These are phyloP conservation scores for Anastrepha obliqua DNA, from an alignment of 1,140 invertebrate genomes.

Conservation along the genomic window DNA sequence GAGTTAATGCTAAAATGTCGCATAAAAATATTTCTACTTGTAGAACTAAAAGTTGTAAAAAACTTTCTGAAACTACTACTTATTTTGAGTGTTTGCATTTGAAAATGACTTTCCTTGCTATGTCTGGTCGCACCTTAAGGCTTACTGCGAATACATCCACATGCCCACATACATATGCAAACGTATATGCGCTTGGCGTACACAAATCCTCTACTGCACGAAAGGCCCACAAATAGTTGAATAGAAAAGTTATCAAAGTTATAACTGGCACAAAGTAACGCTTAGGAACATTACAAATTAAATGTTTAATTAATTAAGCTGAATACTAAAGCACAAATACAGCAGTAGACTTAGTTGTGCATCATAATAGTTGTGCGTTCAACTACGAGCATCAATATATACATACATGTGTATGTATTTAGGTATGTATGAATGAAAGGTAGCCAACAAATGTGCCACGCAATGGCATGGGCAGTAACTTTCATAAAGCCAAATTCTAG, in stretches of 20 bases:
- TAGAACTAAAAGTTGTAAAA: too few relatives aligned
- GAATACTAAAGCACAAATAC: not conserved
- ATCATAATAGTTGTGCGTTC: not conserved
- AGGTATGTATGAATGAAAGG: not conserved
- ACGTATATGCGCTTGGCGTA: not conserved
- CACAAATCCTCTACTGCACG: not conserved
- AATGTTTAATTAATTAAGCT: conserved; percentile 45
- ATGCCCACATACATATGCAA: not conserved
- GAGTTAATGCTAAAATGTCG: too few relatives aligned
- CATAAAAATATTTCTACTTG: too few relatives aligned
- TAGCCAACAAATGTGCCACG: not conserved
- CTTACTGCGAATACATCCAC: not conserved
- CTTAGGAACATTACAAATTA: conserved; percentile 43
- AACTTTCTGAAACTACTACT: too few relatives aligned
- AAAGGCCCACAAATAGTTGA: not conserved
- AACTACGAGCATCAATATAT: not conserved
- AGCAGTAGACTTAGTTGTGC: not conserved
- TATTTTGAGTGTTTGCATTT: too few relatives aligned
- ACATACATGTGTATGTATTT: not conserved
- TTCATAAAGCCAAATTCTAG: not conserved
- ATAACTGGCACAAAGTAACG: conserved; percentile 11
- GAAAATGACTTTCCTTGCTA: too few relatives aligned
- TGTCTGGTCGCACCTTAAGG: not conserved
- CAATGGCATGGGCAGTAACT: not conserved
- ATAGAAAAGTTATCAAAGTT: conserved; percentile 39